Base-by-base conservation (phyloP, 2,888 invertebrate genomes). In the Alsophila aescularia region DNA sequence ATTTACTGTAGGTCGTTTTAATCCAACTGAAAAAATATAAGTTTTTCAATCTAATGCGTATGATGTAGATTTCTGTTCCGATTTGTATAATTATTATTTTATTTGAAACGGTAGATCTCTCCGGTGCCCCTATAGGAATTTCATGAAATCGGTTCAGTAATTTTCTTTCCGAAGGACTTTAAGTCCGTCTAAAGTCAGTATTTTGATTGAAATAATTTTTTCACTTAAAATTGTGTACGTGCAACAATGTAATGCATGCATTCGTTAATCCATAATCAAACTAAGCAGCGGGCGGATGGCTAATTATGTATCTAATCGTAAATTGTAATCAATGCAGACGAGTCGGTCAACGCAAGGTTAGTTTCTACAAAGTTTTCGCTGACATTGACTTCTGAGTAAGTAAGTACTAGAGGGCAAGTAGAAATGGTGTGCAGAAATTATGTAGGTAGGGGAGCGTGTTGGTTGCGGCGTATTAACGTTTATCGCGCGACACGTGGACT, bases 401-500 rank as follows among this genome's bases (percentile, higher is more conserved):
- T 55, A 39, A 16, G 48, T 40, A 51, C 47, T 55, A 43, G 36
- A 58, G 58, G 64, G 58, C 57, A 62, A 58, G 40, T 39, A 34
- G 47, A 47, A 54, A 52, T 31, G 36, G 45, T 66, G 64, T 69
- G 70, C 66, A 72, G 75, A 75, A 71, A 67, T 71, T 12, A 18
- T 8, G 21, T 29, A 31, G 29, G 18, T 21, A 41, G 34, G n/a
- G 48, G 65, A 58, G 62, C 56, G 49, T 58, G 60, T 66, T 58
- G 67, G 64, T 72, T 77, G 69, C 77, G 76, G 66, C 79, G 82
- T 69, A 83, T 66, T 77, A 76, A 69, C 68, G 71, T 70, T 77
- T 79, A 81, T 80, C 79, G 67, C 60, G 35, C 55, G 60, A 72
- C 86, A 85, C 85, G 85, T 85, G 84, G 74, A 67, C 59, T 35